A percentile compares a stretch with the other conserved stretches of the same genome.
Conservation (phyloP, 2,797 vertebrate genomes). For the Mus spretus region DNA sequence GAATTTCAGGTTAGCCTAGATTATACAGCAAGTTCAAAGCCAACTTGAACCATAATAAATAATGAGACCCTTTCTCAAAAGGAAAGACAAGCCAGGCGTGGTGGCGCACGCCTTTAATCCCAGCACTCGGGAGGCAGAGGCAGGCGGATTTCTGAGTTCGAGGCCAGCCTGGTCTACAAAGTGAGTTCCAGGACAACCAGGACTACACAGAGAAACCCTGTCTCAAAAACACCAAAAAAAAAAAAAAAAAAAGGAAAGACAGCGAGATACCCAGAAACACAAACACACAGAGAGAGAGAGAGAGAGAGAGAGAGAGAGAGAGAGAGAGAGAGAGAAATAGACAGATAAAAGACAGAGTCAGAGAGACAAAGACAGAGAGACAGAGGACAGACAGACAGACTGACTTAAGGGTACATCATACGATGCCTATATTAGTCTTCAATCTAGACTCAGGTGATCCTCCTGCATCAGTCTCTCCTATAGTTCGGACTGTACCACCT, state of each 20-base stretch:
- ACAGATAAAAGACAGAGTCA: background rate
- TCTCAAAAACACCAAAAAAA: too few species aligned
- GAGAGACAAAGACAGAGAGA: background rate
- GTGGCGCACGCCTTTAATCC: too few species aligned
- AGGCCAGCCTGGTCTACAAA: too few species aligned
- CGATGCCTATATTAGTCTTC: background rate
- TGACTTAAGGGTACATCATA: too few species aligned
- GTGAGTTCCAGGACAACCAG: too few species aligned
- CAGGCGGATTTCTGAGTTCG: too few species aligned
- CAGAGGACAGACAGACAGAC: background rate
- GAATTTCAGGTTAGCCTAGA: background rate
- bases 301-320: too few species aligned
- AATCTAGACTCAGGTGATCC: background rate
- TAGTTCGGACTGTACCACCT: background rate
- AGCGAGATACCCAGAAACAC: background rate
- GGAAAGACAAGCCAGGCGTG: too few species aligned
- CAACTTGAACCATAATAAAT: background rate
- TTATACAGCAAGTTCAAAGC: background rate
- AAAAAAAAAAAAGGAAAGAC: background rate
- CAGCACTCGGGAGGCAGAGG: too few species aligned
- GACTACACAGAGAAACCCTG: too few species aligned
- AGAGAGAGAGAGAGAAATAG: too few species aligned
- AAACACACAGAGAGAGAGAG: background rate
- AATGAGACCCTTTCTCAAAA: background rate
- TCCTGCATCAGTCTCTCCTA: background rate